These are phyloP conservation scores for Lithophane ornitopus DNA, from an alignment of 2,888 invertebrate genomes.

Conservation along the genomic window DNA sequence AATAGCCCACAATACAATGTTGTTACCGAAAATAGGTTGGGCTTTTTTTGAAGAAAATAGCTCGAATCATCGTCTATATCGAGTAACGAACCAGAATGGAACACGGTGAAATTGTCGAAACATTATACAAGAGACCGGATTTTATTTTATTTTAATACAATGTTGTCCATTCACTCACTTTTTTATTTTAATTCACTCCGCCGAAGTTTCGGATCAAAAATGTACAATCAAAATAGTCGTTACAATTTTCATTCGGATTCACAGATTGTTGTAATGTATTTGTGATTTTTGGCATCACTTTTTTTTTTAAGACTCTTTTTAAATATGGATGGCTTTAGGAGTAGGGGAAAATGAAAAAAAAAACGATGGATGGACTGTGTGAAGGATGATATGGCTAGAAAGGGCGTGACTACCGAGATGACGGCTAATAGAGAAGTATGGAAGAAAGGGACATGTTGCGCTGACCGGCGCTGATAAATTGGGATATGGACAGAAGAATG, in stretches of 20 bases:
- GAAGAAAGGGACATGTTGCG: background rate
- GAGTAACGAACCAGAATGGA: slow-evolving; percentile 57
- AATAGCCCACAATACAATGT: slow-evolving; percentile 19
- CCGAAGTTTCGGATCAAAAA: slow-evolving; percentile 21
- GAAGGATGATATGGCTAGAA: background rate
- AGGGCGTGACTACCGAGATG: background rate
- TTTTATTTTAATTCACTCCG: slow-evolving; percentile 35
- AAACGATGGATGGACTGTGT: no score
- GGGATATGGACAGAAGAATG: background rate
- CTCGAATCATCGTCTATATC: slow-evolving; percentile 47
- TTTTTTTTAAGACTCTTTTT: background rate
- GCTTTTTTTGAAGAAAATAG: slow-evolving; percentile 52
- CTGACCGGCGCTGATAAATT: background rate
- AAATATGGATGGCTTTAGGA: no score
- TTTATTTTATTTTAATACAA: slow-evolving; percentile 51
- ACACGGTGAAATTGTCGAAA: slow-evolving; percentile 51
- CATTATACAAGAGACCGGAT: slow-evolving; percentile 33
- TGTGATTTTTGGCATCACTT: background rate
- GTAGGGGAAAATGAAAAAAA: no score
- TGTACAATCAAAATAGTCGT: slow-evolving; percentile 42
- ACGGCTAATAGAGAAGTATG: no score
- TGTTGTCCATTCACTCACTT: slow-evolving; percentile 31
- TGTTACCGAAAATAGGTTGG: slow-evolving; percentile 38
- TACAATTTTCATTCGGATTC: slow-evolving; percentile 29
- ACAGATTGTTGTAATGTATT: slow-evolving; percentile 6